Base-by-base conservation (phyloP, 1,140 invertebrate genomes). In the Mizuhopecten yessoensis region DNA sequence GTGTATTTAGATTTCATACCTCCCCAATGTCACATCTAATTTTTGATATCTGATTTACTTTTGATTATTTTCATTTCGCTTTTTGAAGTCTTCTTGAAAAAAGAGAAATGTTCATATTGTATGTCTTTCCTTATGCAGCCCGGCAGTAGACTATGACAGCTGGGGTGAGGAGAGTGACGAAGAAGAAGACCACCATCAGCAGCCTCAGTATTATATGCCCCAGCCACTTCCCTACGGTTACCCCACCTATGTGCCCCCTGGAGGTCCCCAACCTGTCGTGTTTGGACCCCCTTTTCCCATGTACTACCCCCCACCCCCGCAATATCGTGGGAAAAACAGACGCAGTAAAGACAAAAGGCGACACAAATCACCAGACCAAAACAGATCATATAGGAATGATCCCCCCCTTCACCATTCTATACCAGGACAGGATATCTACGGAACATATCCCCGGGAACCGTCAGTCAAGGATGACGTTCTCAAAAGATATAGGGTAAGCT, bases 91-190 rank as follows among this genome's bases (percentile, higher is more conserved):
- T 7, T 7, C 13, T 39, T 39, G 36, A 39, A 39, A 13, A 13
- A 39, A 39, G 36, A 13, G 36, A 39, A 39, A 39, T 7, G 13
- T 39, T 39, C 5, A 39, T 39, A 13, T 39, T 39, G 36, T 13
- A 7, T 39, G 5, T 39, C 13, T 39, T 90, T 34, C 10, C 39
- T 33, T 88, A 34, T 89, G 10, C 89, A 75, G 33, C 36, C 92
- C 90, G 34, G 90, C 91, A 23, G 91, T 90, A 89, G 94, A 94
- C 49, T 93, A 94, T 90, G 94, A 94, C 90, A 93, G 93, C 57
- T 94, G 94, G 94, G 94, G 94, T 0, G 94, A 94, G 87, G 94
- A 93, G 49, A 92, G 86, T 87, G 90, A 92, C 20, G 89, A 93
- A 20, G 92, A 92, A 0, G 90, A 92, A 33, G 93, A 92, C 36